phyloP scores from a whole-genome alignment of 2,888 invertebrate genomes.

The Loripinus fragilis region DNA sequence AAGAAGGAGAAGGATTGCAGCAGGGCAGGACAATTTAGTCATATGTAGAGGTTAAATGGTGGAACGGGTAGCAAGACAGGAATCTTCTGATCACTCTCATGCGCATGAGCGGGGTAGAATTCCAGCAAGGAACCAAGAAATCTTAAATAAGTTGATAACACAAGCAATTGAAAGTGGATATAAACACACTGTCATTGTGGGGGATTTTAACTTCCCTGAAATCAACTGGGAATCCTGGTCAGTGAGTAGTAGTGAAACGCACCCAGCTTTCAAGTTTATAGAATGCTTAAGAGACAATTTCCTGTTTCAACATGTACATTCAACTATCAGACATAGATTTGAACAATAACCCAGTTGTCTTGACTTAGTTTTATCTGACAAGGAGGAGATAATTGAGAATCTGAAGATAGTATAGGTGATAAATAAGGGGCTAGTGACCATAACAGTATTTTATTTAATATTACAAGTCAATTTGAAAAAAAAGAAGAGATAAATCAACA shows the following conservation, averaged over 20 bases:
- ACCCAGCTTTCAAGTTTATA: conserved; percentile 15
- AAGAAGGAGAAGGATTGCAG: too few species aligned
- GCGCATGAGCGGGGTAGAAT: too few species aligned
- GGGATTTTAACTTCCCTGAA: conserved; percentile 37
- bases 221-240: conserved; percentile 22
- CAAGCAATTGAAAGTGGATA: neutral
- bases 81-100: too few species aligned
- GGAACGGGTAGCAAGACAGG: too few species aligned
- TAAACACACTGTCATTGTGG: conserved; percentile 17
- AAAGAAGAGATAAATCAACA: neutral
- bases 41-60: too few species aligned
- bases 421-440: conserved; percentile 24
- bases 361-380: too few species aligned
- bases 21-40: too few species aligned
- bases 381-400: conserved; percentile 11
- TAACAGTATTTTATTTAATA: neutral
- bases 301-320: conserved; percentile 12
- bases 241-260: conserved; percentile 14
- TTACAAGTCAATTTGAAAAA: neutral
- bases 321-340: neutral
- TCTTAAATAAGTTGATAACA: neutral
- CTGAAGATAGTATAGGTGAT: neutral
- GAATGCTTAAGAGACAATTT: conserved; percentile 24
- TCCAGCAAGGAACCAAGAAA: neutral
- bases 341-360: neutral